Evolutionary conservation across 1,140 invertebrate genomes (phyloP).

Genomic region (Nixonia krombeini): DNA sequence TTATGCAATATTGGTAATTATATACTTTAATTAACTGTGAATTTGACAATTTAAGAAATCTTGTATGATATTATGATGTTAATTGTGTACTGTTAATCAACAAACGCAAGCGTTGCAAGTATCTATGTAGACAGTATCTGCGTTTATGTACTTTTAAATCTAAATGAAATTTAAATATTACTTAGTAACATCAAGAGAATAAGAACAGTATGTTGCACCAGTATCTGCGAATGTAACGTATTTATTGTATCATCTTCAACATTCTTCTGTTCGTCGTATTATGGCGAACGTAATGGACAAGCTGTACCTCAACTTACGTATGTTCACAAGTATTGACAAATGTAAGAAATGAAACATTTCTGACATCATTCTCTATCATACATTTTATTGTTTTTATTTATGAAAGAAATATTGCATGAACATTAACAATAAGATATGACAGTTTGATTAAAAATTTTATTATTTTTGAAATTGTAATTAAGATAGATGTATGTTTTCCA

Average conservation of each 20-base stretch:
- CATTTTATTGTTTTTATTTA: too few relatives aligned
- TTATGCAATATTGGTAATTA: not conserved
- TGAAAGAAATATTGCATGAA: too few relatives aligned
- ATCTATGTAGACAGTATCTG: not conserved
- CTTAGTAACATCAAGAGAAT: not conserved
- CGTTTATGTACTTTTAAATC: conserved; percentile 6
- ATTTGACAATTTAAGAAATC: not conserved
- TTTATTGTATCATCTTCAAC: conserved; percentile 29
- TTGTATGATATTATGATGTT: not conserved
- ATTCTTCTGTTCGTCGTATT: not conserved
- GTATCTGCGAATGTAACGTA: conserved; percentile 39
- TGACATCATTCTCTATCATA: not conserved
- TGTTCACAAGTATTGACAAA: not conserved
- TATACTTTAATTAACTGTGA: not conserved
- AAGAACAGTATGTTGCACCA: conserved; percentile 17
- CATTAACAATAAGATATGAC: too few relatives aligned
- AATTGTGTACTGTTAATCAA: not conserved
- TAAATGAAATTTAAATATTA: not conserved
- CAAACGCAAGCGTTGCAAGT: not conserved
- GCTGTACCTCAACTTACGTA: not conserved
- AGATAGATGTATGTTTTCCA: not conserved
- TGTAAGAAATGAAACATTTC: not conserved
- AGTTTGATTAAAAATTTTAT: too few relatives aligned
- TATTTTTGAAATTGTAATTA: too few relatives aligned
- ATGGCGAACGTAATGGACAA: not conserved